These are phyloP conservation scores for Trimorus sp. DNA, from an alignment of 2,888 invertebrate genomes.

Conservation along the genomic window DNA sequence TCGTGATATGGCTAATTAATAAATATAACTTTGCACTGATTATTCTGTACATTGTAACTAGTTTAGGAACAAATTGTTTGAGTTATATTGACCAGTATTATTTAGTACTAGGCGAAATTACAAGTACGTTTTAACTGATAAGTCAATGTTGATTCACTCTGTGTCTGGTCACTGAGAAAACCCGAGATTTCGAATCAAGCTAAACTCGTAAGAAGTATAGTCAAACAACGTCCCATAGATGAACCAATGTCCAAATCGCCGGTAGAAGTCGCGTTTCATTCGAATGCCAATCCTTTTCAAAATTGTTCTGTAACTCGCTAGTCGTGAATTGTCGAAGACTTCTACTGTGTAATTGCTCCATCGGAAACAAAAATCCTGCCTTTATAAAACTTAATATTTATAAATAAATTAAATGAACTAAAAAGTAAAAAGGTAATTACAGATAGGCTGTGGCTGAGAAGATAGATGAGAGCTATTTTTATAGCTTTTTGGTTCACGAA, in stretches of 20 bases:
- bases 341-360: conserved; percentile 75
- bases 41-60: no score
- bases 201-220: conserved; percentile 22
- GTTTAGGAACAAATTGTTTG: no score
- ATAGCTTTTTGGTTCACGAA: conserved; percentile 79
- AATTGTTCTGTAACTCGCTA: conserved; percentile 3
- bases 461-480: conserved; percentile 80
- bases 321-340: conserved; percentile 17
- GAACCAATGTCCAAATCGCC: conserved; percentile 60
- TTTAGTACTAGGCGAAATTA: no score
- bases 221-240: conserved; percentile 44
- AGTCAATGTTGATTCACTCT: no score
- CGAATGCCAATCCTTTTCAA: neutral
- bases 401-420: conserved; percentile 71
- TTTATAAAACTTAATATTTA: conserved; percentile 78
- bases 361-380: conserved; percentile 78
- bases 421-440: conserved; percentile 67
- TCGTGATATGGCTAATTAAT: no score
- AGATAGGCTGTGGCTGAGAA: conserved; percentile 80
- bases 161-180: neutral
- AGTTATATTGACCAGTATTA: no score
- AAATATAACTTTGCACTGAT: no score
- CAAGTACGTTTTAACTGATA: no score
- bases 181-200: conserved; percentile 17
- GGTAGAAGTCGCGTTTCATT: conserved; percentile 51